Conservation (phyloP, 2,888 invertebrate genomes). For the Oscheius sp. region DNA sequence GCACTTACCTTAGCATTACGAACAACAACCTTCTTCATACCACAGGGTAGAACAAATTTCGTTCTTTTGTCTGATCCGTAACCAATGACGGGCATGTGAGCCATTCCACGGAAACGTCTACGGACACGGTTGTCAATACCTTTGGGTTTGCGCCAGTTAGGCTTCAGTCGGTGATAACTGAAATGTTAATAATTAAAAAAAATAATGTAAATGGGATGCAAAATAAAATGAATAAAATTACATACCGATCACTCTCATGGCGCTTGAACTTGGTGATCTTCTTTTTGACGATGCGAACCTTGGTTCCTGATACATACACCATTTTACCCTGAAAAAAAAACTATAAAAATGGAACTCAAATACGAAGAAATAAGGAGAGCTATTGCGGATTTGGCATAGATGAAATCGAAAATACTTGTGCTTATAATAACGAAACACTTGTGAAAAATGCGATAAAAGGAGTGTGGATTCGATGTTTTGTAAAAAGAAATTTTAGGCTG, state of each 20-base stretch:
- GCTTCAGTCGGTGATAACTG: constrained; percentile 68
- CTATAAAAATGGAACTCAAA: not conserved
- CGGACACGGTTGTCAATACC: constrained; percentile 99
- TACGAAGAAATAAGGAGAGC: not conserved
- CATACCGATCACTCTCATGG: constrained; percentile 96
- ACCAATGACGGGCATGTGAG: constrained; percentile 98
- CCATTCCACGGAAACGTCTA: constrained; percentile 98
- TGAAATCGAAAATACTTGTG: not conserved
- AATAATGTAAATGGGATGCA: not conserved
- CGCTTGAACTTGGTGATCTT: constrained; percentile 97
- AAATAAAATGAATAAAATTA: not conserved
- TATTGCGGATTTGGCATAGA: not conserved
- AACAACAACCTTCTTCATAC: constrained; percentile 93
- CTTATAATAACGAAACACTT: no score
- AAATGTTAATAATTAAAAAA: constrained; percentile 29
- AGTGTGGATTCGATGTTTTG: no score
- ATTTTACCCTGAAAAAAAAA: constrained; percentile 62
- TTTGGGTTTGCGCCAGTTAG: constrained; percentile 97
- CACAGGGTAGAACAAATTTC: constrained; percentile 95
- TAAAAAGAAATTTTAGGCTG: no score
- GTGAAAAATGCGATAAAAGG: no score
- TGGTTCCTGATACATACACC: constrained; percentile 77
- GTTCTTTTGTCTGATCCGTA: constrained; percentile 95
- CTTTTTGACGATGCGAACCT: constrained; percentile 93
- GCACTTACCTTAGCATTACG: constrained; percentile 83